Evolutionary conservation across 2,797 vertebrate genomes (phyloP).

Genomic region (Myotis findleyi): DNA sequence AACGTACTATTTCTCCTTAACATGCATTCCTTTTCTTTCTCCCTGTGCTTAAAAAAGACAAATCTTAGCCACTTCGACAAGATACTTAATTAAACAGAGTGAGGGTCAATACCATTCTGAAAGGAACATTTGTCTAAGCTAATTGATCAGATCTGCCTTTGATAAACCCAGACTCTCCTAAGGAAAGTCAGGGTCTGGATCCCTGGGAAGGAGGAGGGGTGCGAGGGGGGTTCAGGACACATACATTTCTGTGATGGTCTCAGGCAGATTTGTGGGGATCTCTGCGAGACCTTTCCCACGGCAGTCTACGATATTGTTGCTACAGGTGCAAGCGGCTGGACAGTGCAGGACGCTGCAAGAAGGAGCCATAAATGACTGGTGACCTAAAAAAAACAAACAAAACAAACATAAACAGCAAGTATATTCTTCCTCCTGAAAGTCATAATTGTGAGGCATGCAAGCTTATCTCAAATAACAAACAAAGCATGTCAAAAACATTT

Average conservation of each 20-base stretch:
- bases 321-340: constrained; percentile 96
- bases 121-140: constrained; percentile 42
- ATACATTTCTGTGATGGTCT: constrained; percentile 99
- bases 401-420: constrained; percentile 63
- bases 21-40: not conserved
- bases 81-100: constrained; percentile 20
- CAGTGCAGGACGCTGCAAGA: constrained; percentile 98
- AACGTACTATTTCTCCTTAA: not conserved
- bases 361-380: constrained; percentile 93
- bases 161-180: not conserved
- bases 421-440: not conserved
- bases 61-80: not conserved
- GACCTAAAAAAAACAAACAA: constrained; percentile 87
- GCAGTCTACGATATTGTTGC: constrained; percentile 99
- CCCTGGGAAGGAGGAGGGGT: not conserved
- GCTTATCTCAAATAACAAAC: not conserved
- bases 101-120: not conserved
- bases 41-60: not conserved
- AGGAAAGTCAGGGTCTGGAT: not conserved
- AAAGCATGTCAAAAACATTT: not conserved
- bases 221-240: constrained; percentile 76
- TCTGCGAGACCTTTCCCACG: constrained; percentile 96
- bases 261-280: constrained; percentile 97
- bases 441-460: not conserved
- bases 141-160: not conserved